These are phyloP conservation scores for Platyura marginata DNA, from an alignment of 1,140 invertebrate genomes.

Conservation along the genomic window DNA sequence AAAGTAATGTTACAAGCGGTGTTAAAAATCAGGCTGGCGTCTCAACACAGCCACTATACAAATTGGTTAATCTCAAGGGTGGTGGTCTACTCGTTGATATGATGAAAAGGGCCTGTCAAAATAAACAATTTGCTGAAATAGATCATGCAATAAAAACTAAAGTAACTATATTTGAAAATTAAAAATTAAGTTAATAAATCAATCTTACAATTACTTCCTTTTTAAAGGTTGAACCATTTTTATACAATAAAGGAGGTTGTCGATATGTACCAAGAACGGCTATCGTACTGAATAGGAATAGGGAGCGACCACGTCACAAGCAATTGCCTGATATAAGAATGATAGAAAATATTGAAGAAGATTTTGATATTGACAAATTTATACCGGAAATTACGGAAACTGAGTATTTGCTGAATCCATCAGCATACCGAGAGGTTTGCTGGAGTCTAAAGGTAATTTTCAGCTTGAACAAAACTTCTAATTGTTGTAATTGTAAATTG, in stretches of 20 bases:
- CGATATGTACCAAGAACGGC: slow-evolving; percentile 74
- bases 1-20: slow-evolving; percentile 78
- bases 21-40: slow-evolving; percentile 82
- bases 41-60: slow-evolving; percentile 60
- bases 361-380: slow-evolving; percentile 62
- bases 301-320: slow-evolving; percentile 62
- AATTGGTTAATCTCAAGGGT: slow-evolving; percentile 74
- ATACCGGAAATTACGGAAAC: slow-evolving; percentile 33
- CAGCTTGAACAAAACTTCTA: neutral
- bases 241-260: slow-evolving; percentile 86
- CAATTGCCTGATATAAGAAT: slow-evolving; percentile 51
- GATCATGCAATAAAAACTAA: slow-evolving; percentile 80
- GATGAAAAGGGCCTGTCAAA: slow-evolving; percentile 80
- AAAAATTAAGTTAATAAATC: neutral
- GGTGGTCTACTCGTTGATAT: slow-evolving; percentile 81
- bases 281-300: slow-evolving; percentile 72
- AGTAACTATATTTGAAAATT: too few relatives aligned
- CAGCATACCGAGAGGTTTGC: slow-evolving; percentile 62
- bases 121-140: slow-evolving; percentile 72
- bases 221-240: slow-evolving; percentile 53
- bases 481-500: neutral
- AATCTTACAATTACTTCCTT: neutral
- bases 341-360: slow-evolving; percentile 64
- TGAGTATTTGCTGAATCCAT: slow-evolving; percentile 34
- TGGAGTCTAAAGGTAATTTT: slow-evolving; percentile 60